Percentiles rank a stretch among this genome's conserved stretches.
Evolutionary conservation across 2,888 invertebrate genomes (phyloP).

Genomic region (Petrolisthes manimaculis): DNA sequence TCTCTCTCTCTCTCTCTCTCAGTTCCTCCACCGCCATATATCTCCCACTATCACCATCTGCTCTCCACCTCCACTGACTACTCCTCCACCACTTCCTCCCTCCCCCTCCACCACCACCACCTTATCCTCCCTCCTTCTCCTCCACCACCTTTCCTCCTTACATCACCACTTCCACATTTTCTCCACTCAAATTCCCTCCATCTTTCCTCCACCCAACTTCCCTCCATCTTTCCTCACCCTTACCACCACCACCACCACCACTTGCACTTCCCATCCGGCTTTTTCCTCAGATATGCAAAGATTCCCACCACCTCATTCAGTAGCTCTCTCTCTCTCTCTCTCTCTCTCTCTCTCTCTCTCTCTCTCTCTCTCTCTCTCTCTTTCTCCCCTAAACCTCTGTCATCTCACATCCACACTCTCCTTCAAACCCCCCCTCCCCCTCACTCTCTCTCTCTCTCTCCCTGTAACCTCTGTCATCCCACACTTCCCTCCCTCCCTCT

Average conservation of each 20-base stretch:
- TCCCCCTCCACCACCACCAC: background rate
- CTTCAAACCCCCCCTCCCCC: background rate
- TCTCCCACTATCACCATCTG: background rate
- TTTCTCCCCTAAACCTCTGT: background rate
- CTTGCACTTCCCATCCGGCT: background rate
- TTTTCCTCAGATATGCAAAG: background rate
- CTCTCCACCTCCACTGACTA: background rate
- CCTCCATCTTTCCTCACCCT: background rate
- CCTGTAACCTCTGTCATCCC: background rate
- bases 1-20: background rate
- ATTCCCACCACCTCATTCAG: background rate
- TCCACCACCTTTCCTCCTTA: background rate
- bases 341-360: background rate
- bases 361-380: background rate
- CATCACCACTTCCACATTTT: too few relatives aligned
- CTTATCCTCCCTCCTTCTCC: background rate
- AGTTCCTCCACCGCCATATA: background rate
- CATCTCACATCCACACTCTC: background rate
- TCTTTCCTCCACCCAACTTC: background rate
- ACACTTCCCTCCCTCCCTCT: background rate
- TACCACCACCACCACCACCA: too few relatives aligned
- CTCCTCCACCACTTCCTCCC: too few relatives aligned
- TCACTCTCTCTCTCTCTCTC: background rate
- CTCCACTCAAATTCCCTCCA: background rate
- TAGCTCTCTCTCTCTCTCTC: background rate